Evolutionary conservation across 2,113 vertebrate genomes (phyloP).

Genomic region (Protobothrops mucrosquamatus): DNA sequence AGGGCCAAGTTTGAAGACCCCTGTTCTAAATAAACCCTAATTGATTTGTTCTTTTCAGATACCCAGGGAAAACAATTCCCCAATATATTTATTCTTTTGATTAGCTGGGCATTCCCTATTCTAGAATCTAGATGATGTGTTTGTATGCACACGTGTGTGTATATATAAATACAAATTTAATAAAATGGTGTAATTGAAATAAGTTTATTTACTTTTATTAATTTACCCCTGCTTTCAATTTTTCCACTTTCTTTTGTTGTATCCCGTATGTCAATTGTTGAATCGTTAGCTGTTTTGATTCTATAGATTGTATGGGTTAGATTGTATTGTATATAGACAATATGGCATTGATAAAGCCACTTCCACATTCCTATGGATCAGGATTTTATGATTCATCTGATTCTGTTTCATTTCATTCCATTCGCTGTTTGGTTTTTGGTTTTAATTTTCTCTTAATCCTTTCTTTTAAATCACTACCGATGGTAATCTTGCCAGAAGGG

Average conservation of each 20-base stretch:
- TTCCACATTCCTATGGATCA: neutral
- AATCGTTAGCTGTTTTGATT: neutral
- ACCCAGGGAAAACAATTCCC: neutral
- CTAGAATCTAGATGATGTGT: neutral
- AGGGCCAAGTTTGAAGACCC: no score
- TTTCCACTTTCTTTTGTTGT: neutral
- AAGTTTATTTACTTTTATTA: neutral
- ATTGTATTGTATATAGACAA: neutral
- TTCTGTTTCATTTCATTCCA: neutral
- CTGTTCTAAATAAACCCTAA: neutral
- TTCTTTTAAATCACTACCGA: neutral
- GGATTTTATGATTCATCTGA: neutral
- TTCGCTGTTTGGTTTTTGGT: neutral
- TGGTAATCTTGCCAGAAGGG: neutral
- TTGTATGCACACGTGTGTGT: neutral
- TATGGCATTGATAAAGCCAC: neutral
- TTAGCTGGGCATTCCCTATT: neutral
- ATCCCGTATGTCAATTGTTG: neutral
- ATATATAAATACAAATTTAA: neutral
- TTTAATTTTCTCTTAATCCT: neutral
- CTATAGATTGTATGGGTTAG: neutral
- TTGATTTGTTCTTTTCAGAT: neutral
- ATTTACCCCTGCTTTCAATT: neutral
- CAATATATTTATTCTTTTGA: neutral
- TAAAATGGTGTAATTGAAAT: neutral